A percentile compares a stretch with the other conserved stretches of the same genome.
Evolutionary conservation across 2,888 invertebrate genomes (phyloP).

Genomic region (Drosophila yooni): DNA sequence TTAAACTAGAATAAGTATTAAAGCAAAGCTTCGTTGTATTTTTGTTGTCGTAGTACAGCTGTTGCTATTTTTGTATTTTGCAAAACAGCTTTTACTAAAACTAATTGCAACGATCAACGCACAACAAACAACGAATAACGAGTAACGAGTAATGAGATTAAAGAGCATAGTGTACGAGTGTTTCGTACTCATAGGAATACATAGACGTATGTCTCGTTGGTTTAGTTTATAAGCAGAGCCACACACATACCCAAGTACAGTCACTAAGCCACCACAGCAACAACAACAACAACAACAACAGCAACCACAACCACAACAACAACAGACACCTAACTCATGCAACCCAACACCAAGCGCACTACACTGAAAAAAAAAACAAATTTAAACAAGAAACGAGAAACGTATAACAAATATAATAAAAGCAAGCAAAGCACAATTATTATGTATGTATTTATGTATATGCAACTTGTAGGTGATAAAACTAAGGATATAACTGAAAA

Average conservation of each 20-base stretch:
- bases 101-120: conserved; percentile 36
- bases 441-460: conserved; percentile 64
- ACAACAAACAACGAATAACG: conserved; percentile 30
- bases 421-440: conserved; percentile 52
- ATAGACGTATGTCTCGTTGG: background rate
- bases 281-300: conserved; percentile 23
- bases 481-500: conserved; percentile 56
- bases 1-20: conserved; percentile 43
- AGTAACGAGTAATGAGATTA: conserved; percentile 29
- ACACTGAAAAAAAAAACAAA: conserved; percentile 37
- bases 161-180: conserved; percentile 5
- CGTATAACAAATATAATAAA: conserved; percentile 19
- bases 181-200: background rate
- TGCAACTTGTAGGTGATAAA: conserved; percentile 47
- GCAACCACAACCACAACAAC: conserved; percentile 7
- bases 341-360: conserved; percentile 48
- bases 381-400: conserved; percentile 34
- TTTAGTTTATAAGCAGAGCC: conserved; percentile 22
- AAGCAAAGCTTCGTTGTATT: conserved; percentile 32
- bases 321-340: conserved; percentile 50
- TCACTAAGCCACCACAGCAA: conserved; percentile 31
- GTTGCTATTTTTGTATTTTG: conserved; percentile 57
- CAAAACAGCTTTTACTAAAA: conserved; percentile 57
- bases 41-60: conserved; percentile 39
- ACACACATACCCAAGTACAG: conserved; percentile 33